Evolutionary conservation across 2,113 vertebrate genomes (phyloP), one percentile per base, ranked within the genome.

Genomic region (Melanerpes aurifrons): DNA sequence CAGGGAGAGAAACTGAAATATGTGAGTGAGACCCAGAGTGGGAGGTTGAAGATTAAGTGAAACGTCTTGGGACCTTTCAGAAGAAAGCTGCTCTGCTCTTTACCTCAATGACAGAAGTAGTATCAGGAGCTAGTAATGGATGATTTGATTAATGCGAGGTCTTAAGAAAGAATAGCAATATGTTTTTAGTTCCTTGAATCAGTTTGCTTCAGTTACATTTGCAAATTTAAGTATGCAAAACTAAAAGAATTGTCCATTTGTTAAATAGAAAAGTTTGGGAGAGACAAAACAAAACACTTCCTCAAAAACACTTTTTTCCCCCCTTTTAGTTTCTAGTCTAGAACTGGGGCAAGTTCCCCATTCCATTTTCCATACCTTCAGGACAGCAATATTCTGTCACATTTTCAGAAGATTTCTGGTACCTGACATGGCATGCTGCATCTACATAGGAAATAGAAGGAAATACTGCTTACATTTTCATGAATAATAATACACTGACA

Each of bases 1-100:
- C 93, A 96, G 69, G 73, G 85, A 95, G 89, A 86, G 24, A 82
- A 87, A 76, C 54, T 91, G 82, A 93, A 95, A 78, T 89, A 93
- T 45, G 24, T 86, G 59, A 95, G 66, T 72, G 72, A 91, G 45
- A 87, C 54, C 8, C 53, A 71, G 71, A 59, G 28, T 66, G 13
- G 68, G 53, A 92, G 57, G 76, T 2, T 6, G 87, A 94, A 89
- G 61, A 91, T 95, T 48, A 93, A 86, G 24, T 90, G 50, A 96
- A 95, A 66, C 9, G 10, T 86, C 62, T 48, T 83, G 79, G 66
- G 79, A 94, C 18, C 68, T 87, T 92, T 48, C 50, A 82, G 70
- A 45, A 91, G 67, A 86, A 89, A 90, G 57, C 29, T 90, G 29
- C 21, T 88, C 66, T 77, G 63, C 54, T 86, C 82, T 77, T 86